A percentile compares a stretch with the other conserved stretches of the same genome.
These are phyloP conservation scores for Aphaenogaster floridana DNA, from an alignment of 1,140 invertebrate genomes.

Conservation along the genomic window DNA sequence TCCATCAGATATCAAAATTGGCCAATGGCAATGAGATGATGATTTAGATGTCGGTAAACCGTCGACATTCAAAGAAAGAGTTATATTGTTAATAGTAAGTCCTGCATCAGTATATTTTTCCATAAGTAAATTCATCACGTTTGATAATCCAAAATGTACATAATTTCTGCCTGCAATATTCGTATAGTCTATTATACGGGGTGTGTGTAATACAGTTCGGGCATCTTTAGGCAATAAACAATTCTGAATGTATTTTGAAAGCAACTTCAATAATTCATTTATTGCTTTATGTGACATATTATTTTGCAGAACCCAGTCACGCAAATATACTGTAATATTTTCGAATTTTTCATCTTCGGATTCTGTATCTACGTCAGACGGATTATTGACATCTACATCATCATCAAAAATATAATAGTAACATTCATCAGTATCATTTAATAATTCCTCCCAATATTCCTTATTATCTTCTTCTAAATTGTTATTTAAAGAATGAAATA, in stretches of 20 bases:
- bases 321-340: conserved; percentile 7
- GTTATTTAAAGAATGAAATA: neutral
- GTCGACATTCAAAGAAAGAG: neutral
- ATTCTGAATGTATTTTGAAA: neutral
- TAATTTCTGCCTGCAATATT: neutral
- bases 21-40: conserved; percentile 19
- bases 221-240: conserved; percentile 4
- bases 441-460: neutral
- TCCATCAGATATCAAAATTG: conserved; percentile 10
- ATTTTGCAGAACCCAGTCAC: conserved; percentile 13
- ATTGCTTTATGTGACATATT: conserved; percentile 8
- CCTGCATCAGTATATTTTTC: neutral
- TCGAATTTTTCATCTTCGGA: neutral
- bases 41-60: neutral
- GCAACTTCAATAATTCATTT: conserved; percentile 22
- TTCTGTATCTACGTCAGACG: neutral
- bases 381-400: neutral
- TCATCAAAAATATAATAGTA: conserved; percentile 21
- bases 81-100: conserved; percentile 14
- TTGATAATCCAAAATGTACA: conserved; percentile 13
- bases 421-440: neutral
- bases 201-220: neutral
- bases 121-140: conserved; percentile 32
- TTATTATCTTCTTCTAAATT: neutral
- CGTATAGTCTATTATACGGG: too few species aligned